Conservation (phyloP, 2,797 vertebrate species). For the Anguilla megastoma region DNA sequence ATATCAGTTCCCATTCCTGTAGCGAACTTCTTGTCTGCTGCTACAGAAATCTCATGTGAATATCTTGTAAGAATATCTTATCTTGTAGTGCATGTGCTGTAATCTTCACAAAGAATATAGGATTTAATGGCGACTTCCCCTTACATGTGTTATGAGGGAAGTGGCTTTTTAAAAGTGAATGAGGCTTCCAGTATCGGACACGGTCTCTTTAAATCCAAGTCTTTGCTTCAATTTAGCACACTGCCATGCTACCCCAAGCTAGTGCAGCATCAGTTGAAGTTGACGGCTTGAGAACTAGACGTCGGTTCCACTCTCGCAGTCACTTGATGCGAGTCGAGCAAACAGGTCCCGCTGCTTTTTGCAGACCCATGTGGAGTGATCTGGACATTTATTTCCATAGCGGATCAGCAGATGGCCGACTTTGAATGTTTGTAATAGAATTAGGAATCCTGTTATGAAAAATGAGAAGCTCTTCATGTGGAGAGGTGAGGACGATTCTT, state of each 20-base stretch:
- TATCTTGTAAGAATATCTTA: not conserved
- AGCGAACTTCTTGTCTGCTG: not conserved
- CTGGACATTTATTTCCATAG: not conserved
- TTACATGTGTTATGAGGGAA: not conserved
- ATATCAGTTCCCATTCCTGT: not conserved
- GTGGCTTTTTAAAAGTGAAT: not conserved
- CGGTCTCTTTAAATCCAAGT: no score
- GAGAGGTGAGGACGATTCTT: not conserved
- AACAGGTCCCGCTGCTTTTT: not conserved
- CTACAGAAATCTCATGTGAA: not conserved
- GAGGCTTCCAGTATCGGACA: not conserved
- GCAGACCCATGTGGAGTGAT: not conserved
- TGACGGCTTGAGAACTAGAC: not conserved
- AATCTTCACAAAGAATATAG: not conserved
- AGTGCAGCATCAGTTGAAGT: not conserved
- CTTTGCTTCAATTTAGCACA: not conserved
- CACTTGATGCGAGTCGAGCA: not conserved
- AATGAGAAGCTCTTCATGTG: not conserved
- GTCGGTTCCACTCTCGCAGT: not conserved
- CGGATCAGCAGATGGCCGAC: not conserved
- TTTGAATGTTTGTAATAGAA: not conserved
- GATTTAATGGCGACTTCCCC: not conserved
- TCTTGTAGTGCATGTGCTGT: not conserved
- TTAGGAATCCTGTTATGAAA: conserved; percentile 9
- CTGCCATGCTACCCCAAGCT: not conserved